Percentiles rank a stretch among this genome's conserved stretches.
Conservation (phyloP, 2,888 invertebrate species). For the Glomeris marginata region DNA sequence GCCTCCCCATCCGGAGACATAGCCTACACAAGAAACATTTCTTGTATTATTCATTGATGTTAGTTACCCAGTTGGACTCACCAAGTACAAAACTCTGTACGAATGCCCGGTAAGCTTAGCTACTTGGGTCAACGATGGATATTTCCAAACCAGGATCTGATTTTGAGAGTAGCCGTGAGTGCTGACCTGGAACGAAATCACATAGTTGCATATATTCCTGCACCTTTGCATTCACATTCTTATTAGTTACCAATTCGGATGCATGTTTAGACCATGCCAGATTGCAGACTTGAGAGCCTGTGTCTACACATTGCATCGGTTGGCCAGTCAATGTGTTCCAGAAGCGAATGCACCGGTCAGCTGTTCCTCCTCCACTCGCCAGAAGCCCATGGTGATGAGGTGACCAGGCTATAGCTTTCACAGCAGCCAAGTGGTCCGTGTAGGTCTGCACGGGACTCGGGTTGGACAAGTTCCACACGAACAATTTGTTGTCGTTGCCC, state of each 20-base stretch:
- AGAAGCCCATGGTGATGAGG: conserved; percentile 94
- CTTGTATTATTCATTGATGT: neutral
- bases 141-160: conserved; percentile 98
- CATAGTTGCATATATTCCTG: conserved; percentile 1
- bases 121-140: conserved; percentile 90
- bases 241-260: conserved; percentile 83
- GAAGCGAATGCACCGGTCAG: conserved; percentile 89
- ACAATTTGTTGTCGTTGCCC: conserved; percentile 91
- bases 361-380: conserved; percentile 98
- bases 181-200: conserved; percentile 39
- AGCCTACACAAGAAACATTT: conserved; percentile 36
- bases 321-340: conserved; percentile 98
- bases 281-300: conserved; percentile 96
- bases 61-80: conserved; percentile 19
- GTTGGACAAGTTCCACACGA: conserved; percentile 82
- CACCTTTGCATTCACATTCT: conserved; percentile 16
- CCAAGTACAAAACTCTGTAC: conserved; percentile 80
- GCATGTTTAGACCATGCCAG: conserved; percentile 98
- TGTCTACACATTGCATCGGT: conserved; percentile 96
- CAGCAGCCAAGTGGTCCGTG: conserved; percentile 90
- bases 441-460: conserved; percentile 85
- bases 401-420: conserved; percentile 98
- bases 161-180: conserved; percentile 98
- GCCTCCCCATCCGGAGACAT: conserved; percentile 97
- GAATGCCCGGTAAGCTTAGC: conserved; percentile 95